Conservation (phyloP, 2,797 vertebrate genomes). For the Smutsia temminckii region DNA sequence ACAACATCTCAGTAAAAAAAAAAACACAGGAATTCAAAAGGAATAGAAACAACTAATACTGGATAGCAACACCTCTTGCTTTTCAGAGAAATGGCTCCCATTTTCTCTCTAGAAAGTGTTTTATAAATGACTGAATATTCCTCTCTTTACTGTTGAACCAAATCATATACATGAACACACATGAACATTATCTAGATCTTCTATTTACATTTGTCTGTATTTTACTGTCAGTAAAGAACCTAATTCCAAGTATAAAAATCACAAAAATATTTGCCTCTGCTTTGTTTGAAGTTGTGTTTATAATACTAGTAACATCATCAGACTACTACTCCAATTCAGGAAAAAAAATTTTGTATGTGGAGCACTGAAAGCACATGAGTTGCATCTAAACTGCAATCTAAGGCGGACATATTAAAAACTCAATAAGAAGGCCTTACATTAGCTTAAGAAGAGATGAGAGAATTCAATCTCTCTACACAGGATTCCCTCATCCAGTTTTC, state of each 20-base stretch:
- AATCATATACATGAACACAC: neutral
- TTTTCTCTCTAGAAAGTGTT: neutral
- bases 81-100: neutral
- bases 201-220: constrained; percentile 33
- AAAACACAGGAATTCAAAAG: constrained; percentile 46
- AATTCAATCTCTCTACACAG: neutral
- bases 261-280: neutral
- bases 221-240: neutral
- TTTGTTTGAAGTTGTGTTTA: neutral
- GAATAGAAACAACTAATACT: neutral
- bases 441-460: neutral
- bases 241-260: constrained; percentile 32
- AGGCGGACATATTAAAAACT: neutral
- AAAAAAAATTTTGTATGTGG: neutral
- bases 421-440: neutral
- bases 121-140: constrained; percentile 3
- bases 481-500: neutral
- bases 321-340: neutral
- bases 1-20: neutral
- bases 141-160: neutral
- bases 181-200: neutral
- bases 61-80: neutral
- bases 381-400: neutral
- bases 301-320: neutral
- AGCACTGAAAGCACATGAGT: neutral